These are phyloP conservation scores for Mythimna impura DNA, from an alignment of 2,888 invertebrate species.

Conservation along the genomic window DNA sequence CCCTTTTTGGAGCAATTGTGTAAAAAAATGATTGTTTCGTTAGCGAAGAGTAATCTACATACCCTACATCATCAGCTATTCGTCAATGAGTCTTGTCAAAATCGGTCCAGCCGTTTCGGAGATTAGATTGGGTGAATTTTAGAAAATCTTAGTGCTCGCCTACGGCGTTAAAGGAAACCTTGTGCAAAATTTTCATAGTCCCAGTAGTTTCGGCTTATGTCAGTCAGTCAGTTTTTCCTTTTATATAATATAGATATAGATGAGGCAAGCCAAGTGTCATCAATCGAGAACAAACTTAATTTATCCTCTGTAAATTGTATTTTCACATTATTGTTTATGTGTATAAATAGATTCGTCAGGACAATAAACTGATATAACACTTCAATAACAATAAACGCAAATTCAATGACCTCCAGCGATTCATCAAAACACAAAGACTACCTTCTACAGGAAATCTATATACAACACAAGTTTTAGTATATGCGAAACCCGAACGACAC, in stretches of 20 bases:
- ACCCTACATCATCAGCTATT: no score
- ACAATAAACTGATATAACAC: neutral
- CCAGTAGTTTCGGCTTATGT: no score
- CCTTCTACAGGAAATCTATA: slow-evolving; percentile 52
- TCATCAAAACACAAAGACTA: slow-evolving; percentile 39
- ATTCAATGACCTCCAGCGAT: slow-evolving; percentile 57
- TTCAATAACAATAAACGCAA: slow-evolving; percentile 10
- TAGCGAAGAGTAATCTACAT: no score
- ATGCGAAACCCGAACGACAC: no score
- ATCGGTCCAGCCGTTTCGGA: neutral
- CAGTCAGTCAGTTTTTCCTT: no score
- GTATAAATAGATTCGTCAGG: neutral
- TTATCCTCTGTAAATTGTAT: neutral
- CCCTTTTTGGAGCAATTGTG: no score
- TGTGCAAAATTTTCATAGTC: no score
- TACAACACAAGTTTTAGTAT: no score
- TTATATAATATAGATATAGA: neutral
- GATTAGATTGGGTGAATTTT: no score
- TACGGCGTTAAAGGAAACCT: no score
- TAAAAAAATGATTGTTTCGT: no score
- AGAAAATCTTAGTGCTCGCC: no score
- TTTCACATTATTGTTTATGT: neutral
- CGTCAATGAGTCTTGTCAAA: neutral
- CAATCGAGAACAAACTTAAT: neutral
- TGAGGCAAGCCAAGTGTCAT: neutral